Evolutionary conservation across 2,113 vertebrate species (phyloP).

Genomic region (Clarias gariepinus): DNA sequence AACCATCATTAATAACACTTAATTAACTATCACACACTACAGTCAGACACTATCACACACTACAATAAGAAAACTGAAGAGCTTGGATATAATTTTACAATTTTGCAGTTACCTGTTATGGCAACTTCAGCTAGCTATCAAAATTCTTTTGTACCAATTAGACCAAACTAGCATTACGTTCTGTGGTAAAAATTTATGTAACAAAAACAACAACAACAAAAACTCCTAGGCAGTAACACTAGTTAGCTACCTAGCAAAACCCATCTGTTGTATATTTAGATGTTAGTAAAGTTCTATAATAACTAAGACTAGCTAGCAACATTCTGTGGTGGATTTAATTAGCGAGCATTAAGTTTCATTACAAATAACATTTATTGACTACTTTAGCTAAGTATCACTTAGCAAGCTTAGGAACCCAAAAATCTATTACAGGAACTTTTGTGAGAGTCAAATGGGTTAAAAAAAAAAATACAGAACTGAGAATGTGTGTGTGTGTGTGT

Average conservation of each 20-base stretch:
- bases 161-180: not conserved
- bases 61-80: not conserved
- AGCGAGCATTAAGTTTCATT: not conserved
- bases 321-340: not conserved
- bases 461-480: not conserved
- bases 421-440: not conserved
- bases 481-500: too few species aligned
- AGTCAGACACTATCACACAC: too few species aligned
- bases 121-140: not conserved
- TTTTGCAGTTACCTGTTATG: not conserved
- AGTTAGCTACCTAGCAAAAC: not conserved
- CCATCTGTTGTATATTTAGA: not conserved
- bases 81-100: not conserved
- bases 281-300: not conserved
- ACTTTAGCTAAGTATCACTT: not conserved
- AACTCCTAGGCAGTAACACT: not conserved
- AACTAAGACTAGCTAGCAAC: not conserved
- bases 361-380: not conserved
- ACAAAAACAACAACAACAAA: not conserved
- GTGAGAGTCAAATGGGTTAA: not conserved
- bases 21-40: not conserved
- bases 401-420: not conserved
- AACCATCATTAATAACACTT: not conserved
- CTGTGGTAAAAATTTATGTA: not conserved
- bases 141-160: not conserved